A percentile compares a stretch with the other conserved stretches of the same genome.
Conservation (phyloP, 2,113 vertebrate genomes). For the Hippoglossus stenolepis region DNA sequence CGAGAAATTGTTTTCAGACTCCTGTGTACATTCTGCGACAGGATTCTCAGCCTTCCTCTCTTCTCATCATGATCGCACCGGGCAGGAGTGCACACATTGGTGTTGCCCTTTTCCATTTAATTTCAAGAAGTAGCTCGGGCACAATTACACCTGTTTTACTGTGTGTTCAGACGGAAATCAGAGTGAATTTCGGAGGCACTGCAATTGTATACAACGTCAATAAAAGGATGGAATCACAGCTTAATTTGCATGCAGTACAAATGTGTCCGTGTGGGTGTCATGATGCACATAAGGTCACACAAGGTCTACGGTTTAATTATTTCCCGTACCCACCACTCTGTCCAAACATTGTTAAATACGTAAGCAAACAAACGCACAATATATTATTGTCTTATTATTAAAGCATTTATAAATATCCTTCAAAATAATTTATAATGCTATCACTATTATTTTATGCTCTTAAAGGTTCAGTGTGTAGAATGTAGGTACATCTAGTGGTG, state of each 20-base stretch:
- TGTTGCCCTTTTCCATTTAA: background rate
- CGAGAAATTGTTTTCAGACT: background rate
- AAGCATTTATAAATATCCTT: too few relatives aligned
- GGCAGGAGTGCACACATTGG: background rate
- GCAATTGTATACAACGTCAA: background rate
- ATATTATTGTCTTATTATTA: too few relatives aligned
- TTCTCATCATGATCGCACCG: slow-evolving; percentile 10
- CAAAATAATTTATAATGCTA: too few relatives aligned
- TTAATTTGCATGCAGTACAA: background rate
- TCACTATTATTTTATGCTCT: too few relatives aligned
- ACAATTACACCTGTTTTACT: slow-evolving; percentile 18
- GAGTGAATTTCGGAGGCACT: slow-evolving; percentile 11
- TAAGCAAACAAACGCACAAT: too few relatives aligned
- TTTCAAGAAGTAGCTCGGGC: background rate
- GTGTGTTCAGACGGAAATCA: background rate
- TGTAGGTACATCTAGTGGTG: too few relatives aligned
- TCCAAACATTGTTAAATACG: too few relatives aligned
- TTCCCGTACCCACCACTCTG: too few relatives aligned
- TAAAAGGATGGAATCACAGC: slow-evolving; percentile 1
- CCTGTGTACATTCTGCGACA: background rate
- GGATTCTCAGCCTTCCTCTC: background rate
- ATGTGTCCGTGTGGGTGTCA: background rate
- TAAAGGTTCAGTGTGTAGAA: too few relatives aligned
- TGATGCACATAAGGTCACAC: background rate
- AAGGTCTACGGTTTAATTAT: too few relatives aligned